A percentile compares a stretch with the other conserved stretches of the same genome.
Evolutionary conservation across 2,888 invertebrate species (phyloP).

Genomic region (Caenorhabditis japonica): DNA sequence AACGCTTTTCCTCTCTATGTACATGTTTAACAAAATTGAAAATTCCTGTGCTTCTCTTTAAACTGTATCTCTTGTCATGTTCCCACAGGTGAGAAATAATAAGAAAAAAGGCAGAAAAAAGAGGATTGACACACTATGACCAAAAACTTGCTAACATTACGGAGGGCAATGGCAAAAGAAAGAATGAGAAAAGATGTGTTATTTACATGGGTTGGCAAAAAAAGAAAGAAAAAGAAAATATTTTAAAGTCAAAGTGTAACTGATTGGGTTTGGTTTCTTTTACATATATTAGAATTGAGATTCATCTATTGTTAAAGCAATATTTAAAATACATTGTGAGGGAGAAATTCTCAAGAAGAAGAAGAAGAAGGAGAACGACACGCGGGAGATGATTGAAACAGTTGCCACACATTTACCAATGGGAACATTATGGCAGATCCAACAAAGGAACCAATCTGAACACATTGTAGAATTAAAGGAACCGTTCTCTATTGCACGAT

Average conservation of each 20-base stretch:
- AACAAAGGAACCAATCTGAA: conserved; percentile 78
- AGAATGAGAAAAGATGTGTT: conserved; percentile 7
- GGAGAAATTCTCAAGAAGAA: background rate
- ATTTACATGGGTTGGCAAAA: conserved; percentile 14
- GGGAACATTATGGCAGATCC: conserved; percentile 79
- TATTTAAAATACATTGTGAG: too few species aligned
- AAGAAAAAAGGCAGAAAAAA: background rate
- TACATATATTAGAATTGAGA: background rate
- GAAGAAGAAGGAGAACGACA: conserved; percentile 23
- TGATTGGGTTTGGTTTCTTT: conserved; percentile 15
- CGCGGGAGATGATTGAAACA: conserved; percentile 75
- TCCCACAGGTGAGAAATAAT: background rate
- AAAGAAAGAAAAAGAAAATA: background rate
- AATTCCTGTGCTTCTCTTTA: too few species aligned
- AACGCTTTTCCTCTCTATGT: too few species aligned
- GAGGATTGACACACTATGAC: conserved; percentile 5
- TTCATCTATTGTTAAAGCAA: conserved; percentile 4
- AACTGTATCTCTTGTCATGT: too few species aligned
- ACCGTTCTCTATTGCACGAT: too few species aligned
- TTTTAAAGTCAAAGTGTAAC: conserved; percentile 26
- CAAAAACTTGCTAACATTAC: conserved; percentile 37
- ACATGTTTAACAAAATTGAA: too few species aligned
- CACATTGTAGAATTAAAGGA: background rate
- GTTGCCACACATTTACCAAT: conserved; percentile 77
- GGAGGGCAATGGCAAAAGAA: conserved; percentile 4